Evolutionary conservation across 2,888 invertebrate genomes (phyloP), one percentile per base, ranked within the genome.

Genomic region (Morpho helenor): DNA sequence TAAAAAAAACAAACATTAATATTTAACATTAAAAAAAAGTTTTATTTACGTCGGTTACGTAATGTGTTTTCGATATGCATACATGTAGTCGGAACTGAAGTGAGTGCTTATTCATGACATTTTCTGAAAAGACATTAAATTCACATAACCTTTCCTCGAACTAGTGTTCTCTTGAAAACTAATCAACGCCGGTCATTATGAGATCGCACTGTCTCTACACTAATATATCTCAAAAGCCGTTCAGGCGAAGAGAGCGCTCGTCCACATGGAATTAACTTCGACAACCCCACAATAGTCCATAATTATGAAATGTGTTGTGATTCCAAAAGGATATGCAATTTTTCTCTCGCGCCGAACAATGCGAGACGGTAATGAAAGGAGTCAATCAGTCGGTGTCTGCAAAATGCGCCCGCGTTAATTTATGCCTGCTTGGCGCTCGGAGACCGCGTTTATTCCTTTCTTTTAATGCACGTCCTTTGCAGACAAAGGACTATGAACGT

Each of bases 301-400:
- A 89, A 90, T 90, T 89, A 88, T 89, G 90, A 90, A 88, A 88
- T 88, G 89, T 88, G 87, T 87, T 83, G 87, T 82, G 80, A 87
- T 86, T 86, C 80, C 75, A 71, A 81, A 81, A 78, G 82, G 81
- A 81, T 79, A 69, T 74, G 82, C 75, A 83, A 87, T 87, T 87
- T 87, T 89, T 89, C 86, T 83, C 76, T 73, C 73, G 70, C 72
- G 71, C 71, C 82, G 88, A 87, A 89, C 90, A 89, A 90, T 87
- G 82, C 77, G 72, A 69, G 74, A 66, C 82, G 65, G 82, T 89
- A 90, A 90, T 90, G 90, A 89, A 90, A 88, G 87, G 87, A 89
- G 88, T 88, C 89, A 89, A 89, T 90, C 90, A 89, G 86, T 74
- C 75, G 76, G 74, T 78, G 87, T 85, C 88, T 80, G 85, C 80